These are phyloP conservation scores for Ophthalmolycus amberensis DNA, from an alignment of 2,113 vertebrate genomes.

Conservation along the genomic window DNA sequence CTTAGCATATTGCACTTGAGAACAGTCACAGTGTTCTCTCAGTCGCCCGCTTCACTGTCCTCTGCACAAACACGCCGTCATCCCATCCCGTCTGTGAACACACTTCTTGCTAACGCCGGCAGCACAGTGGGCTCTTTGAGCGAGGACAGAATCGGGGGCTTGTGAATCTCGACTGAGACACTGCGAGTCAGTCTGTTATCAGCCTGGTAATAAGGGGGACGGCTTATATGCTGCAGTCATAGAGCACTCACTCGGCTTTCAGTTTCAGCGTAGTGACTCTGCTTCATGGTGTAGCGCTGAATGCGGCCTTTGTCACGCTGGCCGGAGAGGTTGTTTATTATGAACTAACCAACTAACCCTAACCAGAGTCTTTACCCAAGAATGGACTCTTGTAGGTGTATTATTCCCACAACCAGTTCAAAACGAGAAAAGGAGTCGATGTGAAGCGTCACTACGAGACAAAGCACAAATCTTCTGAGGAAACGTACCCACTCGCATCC, in stretches of 20 bases:
- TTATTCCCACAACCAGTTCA: too few species aligned
- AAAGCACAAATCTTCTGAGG: neutral
- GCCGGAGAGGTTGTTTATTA: neutral
- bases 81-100: conserved; percentile 56
- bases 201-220: conserved; percentile 45
- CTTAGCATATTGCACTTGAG: conserved; percentile 72
- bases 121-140: conserved; percentile 67
- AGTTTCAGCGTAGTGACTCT: conserved; percentile 30
- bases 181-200: conserved; percentile 71
- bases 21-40: conserved; percentile 60
- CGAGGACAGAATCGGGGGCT: conserved; percentile 47
- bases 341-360: too few species aligned
- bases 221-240: conserved; percentile 41
- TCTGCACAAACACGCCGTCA: conserved; percentile 49
- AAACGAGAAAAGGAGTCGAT: neutral
- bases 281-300: conserved; percentile 33
- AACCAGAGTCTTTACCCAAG: too few species aligned
- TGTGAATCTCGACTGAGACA: conserved; percentile 61
- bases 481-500: neutral
- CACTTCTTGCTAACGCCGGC: conserved; percentile 30
- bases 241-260: conserved; percentile 41
- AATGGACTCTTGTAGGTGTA: too few species aligned
- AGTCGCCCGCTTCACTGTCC: conserved; percentile 54
- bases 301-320: conserved; percentile 32
- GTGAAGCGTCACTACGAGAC: neutral